phyloP scores from a whole-genome alignment of 2,113 vertebrate species.

The Hippocampus abdominalis region DNA sequence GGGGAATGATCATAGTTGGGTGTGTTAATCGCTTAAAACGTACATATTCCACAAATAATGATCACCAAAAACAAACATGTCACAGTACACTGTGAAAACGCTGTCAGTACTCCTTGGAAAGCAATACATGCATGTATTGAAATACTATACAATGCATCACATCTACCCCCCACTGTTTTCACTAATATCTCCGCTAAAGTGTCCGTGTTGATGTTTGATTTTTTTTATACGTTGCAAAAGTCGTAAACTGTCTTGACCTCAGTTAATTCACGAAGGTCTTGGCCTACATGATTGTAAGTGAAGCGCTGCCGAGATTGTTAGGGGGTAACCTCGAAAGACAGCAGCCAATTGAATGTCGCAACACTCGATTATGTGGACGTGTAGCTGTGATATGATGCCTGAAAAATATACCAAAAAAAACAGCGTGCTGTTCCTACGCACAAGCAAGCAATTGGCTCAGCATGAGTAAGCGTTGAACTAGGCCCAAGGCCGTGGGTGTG shows the following conservation, averaged over 20 bases:
- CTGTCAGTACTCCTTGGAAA: too few species aligned
- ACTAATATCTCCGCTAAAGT: too few species aligned
- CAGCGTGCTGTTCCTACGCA: conserved; percentile 40
- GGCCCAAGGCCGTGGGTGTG: conserved; percentile 50
- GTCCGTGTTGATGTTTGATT: background rate
- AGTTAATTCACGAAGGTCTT: background rate
- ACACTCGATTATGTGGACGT: conserved; percentile 30
- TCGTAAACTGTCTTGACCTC: background rate
- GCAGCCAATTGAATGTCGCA: conserved; percentile 31
- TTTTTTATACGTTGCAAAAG: background rate
- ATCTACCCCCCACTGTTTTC: too few species aligned
- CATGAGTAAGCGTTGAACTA: conserved; percentile 60
- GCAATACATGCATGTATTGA: too few species aligned
- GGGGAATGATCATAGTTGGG: background rate
- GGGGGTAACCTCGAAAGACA: conserved; percentile 9
- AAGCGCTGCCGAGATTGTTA: conserved; percentile 7
- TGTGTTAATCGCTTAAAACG: too few species aligned
- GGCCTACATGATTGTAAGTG: background rate
- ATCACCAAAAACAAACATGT: too few species aligned
- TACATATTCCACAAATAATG: too few species aligned
- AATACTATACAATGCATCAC: too few species aligned
- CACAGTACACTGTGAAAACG: too few species aligned
- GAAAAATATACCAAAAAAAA: conserved; percentile 5
- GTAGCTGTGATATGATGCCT: conserved; percentile 42
- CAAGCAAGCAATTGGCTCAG: conserved; percentile 39